Base-by-base conservation (phyloP, 2,797 vertebrate species). In the Lerista edwardsae region DNA sequence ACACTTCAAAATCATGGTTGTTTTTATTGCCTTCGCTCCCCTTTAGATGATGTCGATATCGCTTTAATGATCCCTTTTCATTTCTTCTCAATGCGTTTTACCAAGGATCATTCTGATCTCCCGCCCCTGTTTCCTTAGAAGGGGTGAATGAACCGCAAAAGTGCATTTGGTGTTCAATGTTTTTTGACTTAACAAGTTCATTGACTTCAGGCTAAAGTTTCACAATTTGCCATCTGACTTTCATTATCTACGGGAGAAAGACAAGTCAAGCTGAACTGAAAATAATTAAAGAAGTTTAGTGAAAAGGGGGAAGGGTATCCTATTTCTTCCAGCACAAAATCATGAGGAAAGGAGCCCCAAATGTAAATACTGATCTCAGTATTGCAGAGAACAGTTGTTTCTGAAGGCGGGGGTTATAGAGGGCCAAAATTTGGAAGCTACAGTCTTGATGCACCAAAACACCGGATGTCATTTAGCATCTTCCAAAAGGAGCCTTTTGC, bases 261-360 rank as follows among this genome's bases (percentile, higher is more conserved):
- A 83, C 82, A 94, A 92, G 79, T 92, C 90, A 95, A 85, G 91
- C 92, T 91, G 92, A 93, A 91, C 91, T 87, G 67, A 91, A 94
- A 92, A 91, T 89, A 94, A 94, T 93, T 93, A 91, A 93, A 82
- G 75, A 57, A 92, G 77, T 89, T 89, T 81, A 75, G 84, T 71
- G 2, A 21, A 57, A 34, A 1, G 10, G 0, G 2, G 11, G 62
- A 69, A 47, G 59, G 75, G 1, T 87, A 74, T 84, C 41, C 74
- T 80, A 59, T 86, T 23, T 89, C 71, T 90, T 86, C 81, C 87
- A 86, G 76, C 59, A 82, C 79, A 41, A 78, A 89, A 90, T 79
- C 59, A 51, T 87, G 86, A 11, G 25, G 80, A 90, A 93, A 91
- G 86, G 89, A 91, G 85, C 87, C 76, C 76, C 86, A 89, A 91